Evolutionary conservation across 2,888 invertebrate genomes (phyloP), one percentile per base, ranked within the genome.

Genomic region (Mimumesa dahlbomi): DNA sequence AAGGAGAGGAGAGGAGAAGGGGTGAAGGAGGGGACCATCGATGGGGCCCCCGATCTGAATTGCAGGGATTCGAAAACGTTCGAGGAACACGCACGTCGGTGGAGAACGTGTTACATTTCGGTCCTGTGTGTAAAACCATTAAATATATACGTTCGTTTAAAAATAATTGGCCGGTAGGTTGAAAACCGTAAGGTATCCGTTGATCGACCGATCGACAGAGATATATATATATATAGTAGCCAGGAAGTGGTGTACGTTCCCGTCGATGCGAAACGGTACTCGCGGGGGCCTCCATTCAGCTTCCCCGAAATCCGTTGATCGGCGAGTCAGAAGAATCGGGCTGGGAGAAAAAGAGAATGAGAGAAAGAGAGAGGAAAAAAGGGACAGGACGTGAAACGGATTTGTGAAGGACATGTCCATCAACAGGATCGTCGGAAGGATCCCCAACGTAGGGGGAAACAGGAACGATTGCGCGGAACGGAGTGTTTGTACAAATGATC

Each of bases 151-250:
- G 72, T 70, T 75, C 59, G 61, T 70, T 80, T 66, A 79, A 81
- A 82, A 84, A 82, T 84, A 82, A 85, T 85, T 82, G 84, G 79
- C 79, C 64, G 72, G 73, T 70, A 54, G 22, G 61, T 7, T 7
- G 29, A 9, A 38, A 29, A 48, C 46, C 53, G 49, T 18, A 42
- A 16, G 59, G 59, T 36, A 31, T 73, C 42, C 40, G 11, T 45
- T 50, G 25, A 13, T 16, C 53, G 46, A 58, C 45, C n/a, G 57
- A 71, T 66, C 66, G 46, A n/a, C 54, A 58, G 73, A 58, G 73
- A 73, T 75, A 70, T 57, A n/a, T n/a, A n/a, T 49, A 65, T 40
- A 40, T 42, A 61, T 53, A 58, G 46, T 31, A 57, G 29, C 4
- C 46, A 65, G 52, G 68, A 56, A 66, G 59, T 56, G 50, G 56